phyloP scores from a whole-genome alignment of 2,113 vertebrate species.

The Dolichotis patagonum region DNA sequence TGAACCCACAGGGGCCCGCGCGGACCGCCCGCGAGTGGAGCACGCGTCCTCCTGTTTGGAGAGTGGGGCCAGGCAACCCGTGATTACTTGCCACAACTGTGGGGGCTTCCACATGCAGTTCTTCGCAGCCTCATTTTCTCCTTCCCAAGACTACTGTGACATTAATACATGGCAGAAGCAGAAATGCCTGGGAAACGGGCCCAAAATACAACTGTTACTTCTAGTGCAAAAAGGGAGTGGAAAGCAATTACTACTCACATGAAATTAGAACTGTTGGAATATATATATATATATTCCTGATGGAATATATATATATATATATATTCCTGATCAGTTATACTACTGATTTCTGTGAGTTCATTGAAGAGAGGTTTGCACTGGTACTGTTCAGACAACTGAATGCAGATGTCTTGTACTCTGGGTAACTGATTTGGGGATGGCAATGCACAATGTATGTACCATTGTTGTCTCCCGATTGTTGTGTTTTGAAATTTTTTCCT shows the following conservation, averaged over 20 bases:
- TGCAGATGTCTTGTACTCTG: no score
- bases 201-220: not conserved
- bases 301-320: no score
- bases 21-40: not conserved
- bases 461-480: no score
- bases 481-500: no score
- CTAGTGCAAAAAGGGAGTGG: not conserved
- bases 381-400: no score
- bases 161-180: not conserved
- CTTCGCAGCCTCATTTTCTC: not conserved
- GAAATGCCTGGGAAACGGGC: not conserved
- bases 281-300: no score
- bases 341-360: no score
- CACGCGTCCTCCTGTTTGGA: not conserved
- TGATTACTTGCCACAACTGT: no score
- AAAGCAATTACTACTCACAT: constrained; percentile 10
- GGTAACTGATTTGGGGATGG: no score
- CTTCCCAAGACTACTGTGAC: not conserved
- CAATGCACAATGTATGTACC: no score
- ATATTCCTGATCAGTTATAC: no score
- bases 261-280: not conserved
- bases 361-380: no score
- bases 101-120: rapidly evolving
- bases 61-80: not conserved
- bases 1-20: not conserved